These are phyloP conservation scores for Leptosomus discolor DNA, from an alignment of 2,113 vertebrate genomes.

Conservation along the genomic window DNA sequence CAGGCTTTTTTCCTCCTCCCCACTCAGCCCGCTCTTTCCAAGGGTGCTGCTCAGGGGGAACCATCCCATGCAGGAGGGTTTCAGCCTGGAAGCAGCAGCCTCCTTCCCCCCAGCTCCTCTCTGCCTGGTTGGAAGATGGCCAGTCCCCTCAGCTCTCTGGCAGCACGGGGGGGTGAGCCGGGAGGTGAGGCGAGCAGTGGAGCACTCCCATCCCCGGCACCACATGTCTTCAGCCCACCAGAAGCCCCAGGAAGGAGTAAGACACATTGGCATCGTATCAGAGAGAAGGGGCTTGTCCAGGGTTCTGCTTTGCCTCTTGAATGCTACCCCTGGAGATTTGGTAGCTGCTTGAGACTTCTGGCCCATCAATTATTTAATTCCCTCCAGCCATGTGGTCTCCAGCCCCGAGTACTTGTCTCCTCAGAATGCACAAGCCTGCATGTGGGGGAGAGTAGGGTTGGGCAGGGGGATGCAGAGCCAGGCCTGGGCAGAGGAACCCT, in stretches of 20 bases:
- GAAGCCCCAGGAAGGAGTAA: not conserved
- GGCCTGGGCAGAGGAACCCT: not conserved
- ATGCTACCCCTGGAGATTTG: not conserved
- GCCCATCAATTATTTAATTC: slow-evolving; percentile 65
- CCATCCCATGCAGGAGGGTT: not conserved
- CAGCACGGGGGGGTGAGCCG: rapidly evolving
- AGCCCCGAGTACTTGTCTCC: not conserved
- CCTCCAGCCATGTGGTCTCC: slow-evolving; percentile 55
- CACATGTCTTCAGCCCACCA: not conserved
- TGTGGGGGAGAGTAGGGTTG: rapidly evolving
- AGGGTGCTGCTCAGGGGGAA: not conserved
- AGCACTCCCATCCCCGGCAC: not conserved
- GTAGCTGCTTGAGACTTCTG: slow-evolving; percentile 50
- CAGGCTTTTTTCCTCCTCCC: not conserved
- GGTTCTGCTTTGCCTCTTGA: slow-evolving; percentile 1
- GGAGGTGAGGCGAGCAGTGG: not conserved
- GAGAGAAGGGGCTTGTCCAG: not conserved
- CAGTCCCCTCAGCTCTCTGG: not conserved
- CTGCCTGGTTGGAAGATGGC: not conserved
- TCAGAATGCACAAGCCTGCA: rapidly evolving
- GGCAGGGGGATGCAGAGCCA: not conserved
- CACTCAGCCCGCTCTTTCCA: not conserved
- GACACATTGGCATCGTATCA: not conserved
- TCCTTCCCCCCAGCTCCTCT: not conserved
- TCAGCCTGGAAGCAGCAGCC: not conserved